Conservation (phyloP, 2,888 invertebrate species). For the Mythimna ferrago region DNA sequence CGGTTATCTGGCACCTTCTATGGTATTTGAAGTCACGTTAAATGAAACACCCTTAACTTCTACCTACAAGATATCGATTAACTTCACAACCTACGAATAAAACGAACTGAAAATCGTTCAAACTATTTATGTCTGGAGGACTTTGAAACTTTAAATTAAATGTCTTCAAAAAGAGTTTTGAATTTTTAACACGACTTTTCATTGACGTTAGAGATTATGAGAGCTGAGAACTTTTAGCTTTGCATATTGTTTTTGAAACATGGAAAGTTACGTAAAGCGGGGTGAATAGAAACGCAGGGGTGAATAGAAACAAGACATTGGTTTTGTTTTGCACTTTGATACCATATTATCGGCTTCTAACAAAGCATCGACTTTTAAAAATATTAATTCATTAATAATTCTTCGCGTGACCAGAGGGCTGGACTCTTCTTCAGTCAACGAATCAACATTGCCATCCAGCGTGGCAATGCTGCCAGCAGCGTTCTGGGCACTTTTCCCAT, state of each 20-base stretch:
- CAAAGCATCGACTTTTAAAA: too few species aligned
- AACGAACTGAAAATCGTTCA: constrained; percentile 60
- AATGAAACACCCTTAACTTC: constrained; percentile 71
- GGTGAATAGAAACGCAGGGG: too few species aligned
- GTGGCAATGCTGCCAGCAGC: too few species aligned
- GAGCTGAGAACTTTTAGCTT: neutral
- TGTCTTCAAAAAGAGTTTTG: constrained; percentile 52
- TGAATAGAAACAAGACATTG: too few species aligned
- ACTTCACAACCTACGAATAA: constrained; percentile 60
- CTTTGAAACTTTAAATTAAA: constrained; percentile 61
- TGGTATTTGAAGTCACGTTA: constrained; percentile 69
- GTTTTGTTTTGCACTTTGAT: too few species aligned
- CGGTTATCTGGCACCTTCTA: too few species aligned
- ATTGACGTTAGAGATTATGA: constrained; percentile 26
- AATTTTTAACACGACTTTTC: constrained; percentile 43
- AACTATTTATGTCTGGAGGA: constrained; percentile 62
- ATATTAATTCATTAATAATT: too few species aligned
- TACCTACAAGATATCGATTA: constrained; percentile 69
- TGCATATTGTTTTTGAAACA: neutral
- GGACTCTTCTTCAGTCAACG: too few species aligned
- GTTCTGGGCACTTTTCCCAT: too few species aligned
- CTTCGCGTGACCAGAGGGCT: too few species aligned
- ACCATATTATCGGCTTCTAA: too few species aligned
- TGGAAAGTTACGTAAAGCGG: neutral
- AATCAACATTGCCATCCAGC: too few species aligned